These are phyloP conservation scores for Oncorhynchus masou DNA, from an alignment of 2,113 vertebrate species.

Conservation along the genomic window DNA sequence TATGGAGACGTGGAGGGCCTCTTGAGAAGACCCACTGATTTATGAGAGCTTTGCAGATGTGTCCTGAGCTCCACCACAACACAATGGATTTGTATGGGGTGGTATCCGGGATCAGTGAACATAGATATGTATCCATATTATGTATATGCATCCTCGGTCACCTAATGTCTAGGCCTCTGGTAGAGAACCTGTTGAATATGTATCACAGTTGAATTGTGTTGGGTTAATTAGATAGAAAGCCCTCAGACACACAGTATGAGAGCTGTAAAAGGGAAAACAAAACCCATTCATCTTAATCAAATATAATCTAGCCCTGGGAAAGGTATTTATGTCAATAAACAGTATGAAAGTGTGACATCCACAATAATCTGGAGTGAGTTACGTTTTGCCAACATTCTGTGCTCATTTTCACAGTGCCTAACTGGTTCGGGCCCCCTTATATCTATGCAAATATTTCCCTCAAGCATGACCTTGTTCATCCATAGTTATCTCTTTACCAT, in stretches of 20 bases:
- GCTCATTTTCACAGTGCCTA: too few relatives aligned
- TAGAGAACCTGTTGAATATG: constrained; percentile 12
- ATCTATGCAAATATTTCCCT: too few relatives aligned
- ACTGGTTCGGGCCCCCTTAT: too few relatives aligned
- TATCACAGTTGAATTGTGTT: constrained; percentile 24
- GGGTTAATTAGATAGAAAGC: constrained; percentile 19
- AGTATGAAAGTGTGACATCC: constrained; percentile 16
- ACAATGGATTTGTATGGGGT: constrained; percentile 10
- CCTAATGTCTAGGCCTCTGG: constrained; percentile 2
- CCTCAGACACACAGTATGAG: background rate
- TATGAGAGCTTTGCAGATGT: constrained; percentile 55
- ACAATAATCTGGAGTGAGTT: background rate
- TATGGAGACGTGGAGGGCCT: constrained; percentile 50
- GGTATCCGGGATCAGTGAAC: constrained; percentile 13
- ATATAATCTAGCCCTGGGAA: background rate
- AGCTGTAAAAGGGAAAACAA: background rate
- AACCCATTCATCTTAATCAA: constrained; percentile 43
- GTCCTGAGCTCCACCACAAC: constrained; percentile 23
- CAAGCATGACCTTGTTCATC: too few relatives aligned
- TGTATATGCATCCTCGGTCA: background rate
- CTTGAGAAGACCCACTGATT: constrained; percentile 67
- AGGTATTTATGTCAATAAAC: constrained; percentile 41
- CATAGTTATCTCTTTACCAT: too few relatives aligned
- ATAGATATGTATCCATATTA: constrained; percentile 10
- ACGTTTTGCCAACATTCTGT: background rate